These are phyloP conservation scores for Lophura nycthemera DNA, from an alignment of 2,113 vertebrate species.

Conservation along the genomic window DNA sequence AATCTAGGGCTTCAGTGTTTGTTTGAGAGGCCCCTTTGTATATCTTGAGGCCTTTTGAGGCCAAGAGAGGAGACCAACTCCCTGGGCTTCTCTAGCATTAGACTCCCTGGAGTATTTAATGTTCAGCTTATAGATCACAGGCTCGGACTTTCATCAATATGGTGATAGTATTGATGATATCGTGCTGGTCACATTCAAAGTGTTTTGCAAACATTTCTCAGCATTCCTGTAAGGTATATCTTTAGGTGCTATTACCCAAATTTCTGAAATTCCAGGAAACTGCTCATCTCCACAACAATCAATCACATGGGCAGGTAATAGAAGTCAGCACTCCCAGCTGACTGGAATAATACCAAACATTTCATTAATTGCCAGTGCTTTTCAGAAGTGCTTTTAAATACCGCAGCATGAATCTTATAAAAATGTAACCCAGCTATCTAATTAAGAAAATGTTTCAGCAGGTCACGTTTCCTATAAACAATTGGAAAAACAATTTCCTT, in stretches of 20 bases:
- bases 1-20: background rate
- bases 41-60: background rate
- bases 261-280: background rate
- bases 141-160: background rate
- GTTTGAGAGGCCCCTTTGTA: background rate
- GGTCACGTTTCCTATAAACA: background rate
- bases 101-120: background rate
- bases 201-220: background rate
- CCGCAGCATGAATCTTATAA: background rate
- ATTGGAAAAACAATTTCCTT: background rate
- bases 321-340: background rate
- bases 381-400: background rate
- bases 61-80: background rate
- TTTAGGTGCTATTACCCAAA: background rate
- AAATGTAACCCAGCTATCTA: background rate
- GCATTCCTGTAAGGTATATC: background rate
- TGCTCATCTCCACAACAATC: background rate
- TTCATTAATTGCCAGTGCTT: background rate
- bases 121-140: background rate
- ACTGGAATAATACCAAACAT: background rate
- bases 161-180: background rate
- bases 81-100: background rate
- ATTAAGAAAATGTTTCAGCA: background rate
- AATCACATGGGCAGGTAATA: background rate
- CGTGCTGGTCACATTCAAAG: background rate